These are phyloP conservation scores for Enteromius argenteus DNA, from an alignment of 2,797 vertebrate species.

Conservation along the genomic window DNA sequence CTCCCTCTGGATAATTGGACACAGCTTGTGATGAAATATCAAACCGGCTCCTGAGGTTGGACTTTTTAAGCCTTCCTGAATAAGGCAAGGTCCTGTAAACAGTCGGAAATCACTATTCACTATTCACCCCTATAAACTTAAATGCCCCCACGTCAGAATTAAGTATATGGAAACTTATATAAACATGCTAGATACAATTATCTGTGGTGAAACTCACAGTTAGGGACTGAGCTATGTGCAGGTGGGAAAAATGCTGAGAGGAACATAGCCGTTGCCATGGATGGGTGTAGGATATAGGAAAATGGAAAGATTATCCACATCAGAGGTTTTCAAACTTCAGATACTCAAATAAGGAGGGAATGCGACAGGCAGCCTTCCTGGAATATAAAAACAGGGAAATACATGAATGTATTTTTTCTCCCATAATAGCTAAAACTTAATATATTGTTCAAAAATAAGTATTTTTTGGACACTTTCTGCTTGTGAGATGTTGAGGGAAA, in stretches of 20 bases:
- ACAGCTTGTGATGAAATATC: conserved; percentile 53
- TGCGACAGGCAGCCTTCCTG: not conserved
- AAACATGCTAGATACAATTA: not conserved
- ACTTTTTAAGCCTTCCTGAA: conserved; percentile 31
- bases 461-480: not conserved
- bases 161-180: too few species aligned
- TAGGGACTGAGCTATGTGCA: not conserved
- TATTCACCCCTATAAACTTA: not conserved
- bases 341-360: not conserved
- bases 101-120: not conserved
- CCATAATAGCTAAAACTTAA: not conserved
- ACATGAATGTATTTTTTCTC: not conserved
- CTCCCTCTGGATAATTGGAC: conserved; percentile 48
- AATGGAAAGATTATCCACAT: not conserved
- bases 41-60: conserved; percentile 37
- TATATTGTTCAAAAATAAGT: not conserved
- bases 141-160: not conserved
- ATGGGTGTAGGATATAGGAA: conserved; percentile 5
- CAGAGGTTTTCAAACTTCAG: not conserved
- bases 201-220: not conserved
- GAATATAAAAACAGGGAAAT: not conserved
- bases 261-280: not conserved
- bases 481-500: not conserved
- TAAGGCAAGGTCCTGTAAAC: not conserved
- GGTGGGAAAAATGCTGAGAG: not conserved